These are phyloP conservation scores for Apus apus DNA, from an alignment of 2,113 vertebrate species.

Conservation along the genomic window DNA sequence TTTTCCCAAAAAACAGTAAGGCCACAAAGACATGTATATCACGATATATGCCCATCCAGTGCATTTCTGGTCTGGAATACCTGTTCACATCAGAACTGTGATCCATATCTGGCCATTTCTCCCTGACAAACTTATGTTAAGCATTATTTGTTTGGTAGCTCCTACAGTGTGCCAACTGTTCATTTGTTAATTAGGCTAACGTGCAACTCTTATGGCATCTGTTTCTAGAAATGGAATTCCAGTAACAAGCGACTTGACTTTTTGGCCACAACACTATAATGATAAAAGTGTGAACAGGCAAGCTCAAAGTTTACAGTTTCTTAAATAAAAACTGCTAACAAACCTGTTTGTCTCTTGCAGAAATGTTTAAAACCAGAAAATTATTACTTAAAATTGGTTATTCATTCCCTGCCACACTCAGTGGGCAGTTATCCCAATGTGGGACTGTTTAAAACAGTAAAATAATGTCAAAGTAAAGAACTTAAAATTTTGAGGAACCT, in stretches of 20 bases:
- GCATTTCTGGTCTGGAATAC: not conserved
- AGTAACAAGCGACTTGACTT: not conserved
- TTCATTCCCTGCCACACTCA: not conserved
- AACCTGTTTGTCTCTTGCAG: not conserved
- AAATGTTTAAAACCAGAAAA: not conserved
- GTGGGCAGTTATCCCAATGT: rapidly evolving
- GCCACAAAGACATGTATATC: not conserved
- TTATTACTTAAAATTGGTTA: not conserved
- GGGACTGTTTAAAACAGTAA: not conserved
- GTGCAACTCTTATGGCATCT: not conserved
- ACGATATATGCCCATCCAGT: not conserved
- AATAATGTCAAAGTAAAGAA: not conserved
- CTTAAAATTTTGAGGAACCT: not conserved
- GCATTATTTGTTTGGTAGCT: not conserved
- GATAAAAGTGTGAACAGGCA: not conserved
- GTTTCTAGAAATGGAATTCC: not conserved
- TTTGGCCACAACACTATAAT: not conserved
- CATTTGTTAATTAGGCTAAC: not conserved
- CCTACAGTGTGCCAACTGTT: not conserved
- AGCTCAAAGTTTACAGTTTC: not conserved
- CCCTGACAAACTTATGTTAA: not conserved
- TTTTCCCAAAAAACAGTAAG: not conserved
- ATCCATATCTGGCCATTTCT: not conserved
- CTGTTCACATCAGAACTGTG: not conserved
- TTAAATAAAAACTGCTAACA: not conserved